Evolutionary conservation across 1,140 invertebrate genomes (phyloP).

Genomic region (Stenopsyche tienmushanensis): DNA sequence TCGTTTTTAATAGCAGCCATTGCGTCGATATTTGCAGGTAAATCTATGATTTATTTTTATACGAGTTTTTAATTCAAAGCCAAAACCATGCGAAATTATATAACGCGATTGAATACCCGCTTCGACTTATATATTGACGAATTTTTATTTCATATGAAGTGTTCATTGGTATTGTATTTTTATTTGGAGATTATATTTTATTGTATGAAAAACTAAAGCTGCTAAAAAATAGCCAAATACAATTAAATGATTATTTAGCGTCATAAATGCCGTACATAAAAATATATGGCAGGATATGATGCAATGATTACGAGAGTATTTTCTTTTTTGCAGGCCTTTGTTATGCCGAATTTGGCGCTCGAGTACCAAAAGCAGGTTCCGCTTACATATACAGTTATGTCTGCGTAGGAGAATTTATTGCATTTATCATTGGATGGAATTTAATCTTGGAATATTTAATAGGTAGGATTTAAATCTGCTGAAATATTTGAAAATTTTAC

Average conservation of each 20-base stretch:
- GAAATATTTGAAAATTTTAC: neutral
- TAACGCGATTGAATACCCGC: too few relatives aligned
- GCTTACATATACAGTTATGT: conserved; percentile 91
- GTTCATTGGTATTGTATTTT: too few relatives aligned
- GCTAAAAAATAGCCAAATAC: too few relatives aligned
- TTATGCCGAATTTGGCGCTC: conserved; percentile 87
- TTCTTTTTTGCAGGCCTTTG: conserved; percentile 65
- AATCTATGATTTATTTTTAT: conserved; percentile 23
- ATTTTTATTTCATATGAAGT: too few relatives aligned
- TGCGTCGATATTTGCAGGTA: conserved; percentile 83
- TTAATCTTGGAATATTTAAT: conserved; percentile 89
- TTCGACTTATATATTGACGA: too few relatives aligned
- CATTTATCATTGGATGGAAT: conserved; percentile 85
- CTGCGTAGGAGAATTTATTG: conserved; percentile 80
- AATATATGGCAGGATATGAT: neutral
- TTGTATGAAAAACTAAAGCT: too few relatives aligned
- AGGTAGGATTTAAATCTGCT: conserved; percentile 60
- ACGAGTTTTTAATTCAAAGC: too few relatives aligned
- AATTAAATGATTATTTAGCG: neutral
- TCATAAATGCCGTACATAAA: neutral
- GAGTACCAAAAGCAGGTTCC: conserved; percentile 84
- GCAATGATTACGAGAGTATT: neutral
- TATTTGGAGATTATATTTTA: too few relatives aligned
- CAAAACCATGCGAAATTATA: too few relatives aligned
- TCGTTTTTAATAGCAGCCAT: conserved; percentile 84